These are phyloP conservation scores for Liparis tanakae DNA, from an alignment of 2,797 vertebrate genomes.

Conservation along the genomic window DNA sequence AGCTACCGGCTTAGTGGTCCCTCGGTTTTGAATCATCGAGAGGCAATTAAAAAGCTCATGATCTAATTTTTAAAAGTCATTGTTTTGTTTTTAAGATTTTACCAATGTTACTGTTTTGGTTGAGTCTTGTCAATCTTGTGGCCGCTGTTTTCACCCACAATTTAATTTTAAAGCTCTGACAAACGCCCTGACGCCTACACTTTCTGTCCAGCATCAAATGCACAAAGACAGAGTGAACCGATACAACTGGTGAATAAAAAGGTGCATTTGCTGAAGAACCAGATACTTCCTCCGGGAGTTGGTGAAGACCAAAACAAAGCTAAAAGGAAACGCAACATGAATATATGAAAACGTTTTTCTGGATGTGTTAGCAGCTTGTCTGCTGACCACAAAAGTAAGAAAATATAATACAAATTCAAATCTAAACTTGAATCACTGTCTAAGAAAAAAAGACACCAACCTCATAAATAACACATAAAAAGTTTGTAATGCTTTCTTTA, in stretches of 20 bases:
- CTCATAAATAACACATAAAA: not conserved
- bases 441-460: constrained; percentile 11
- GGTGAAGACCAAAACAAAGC: not conserved
- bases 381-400: not conserved
- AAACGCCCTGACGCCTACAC: not conserved
- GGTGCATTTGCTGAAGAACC: not conserved
- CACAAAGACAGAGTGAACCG: not conserved
- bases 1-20: no score
- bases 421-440: constrained; percentile 1
- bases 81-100: constrained; percentile 1
- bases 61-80: not conserved
- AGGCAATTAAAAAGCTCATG: no score
- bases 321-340: not conserved
- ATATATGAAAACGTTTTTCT: not conserved
- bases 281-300: not conserved
- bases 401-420: not conserved
- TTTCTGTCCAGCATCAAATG: not conserved
- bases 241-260: not conserved
- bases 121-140: not conserved
- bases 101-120: not conserved
- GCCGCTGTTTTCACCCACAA: not conserved
- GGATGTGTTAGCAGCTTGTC: not conserved
- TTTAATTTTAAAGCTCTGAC: not conserved
- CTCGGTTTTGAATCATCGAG: no score
- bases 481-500: not conserved